Percentiles rank a stretch among this genome's conserved stretches.
These are phyloP conservation scores for Eristalis intricaria DNA, from an alignment of 2,888 invertebrate species.

Conservation along the genomic window DNA sequence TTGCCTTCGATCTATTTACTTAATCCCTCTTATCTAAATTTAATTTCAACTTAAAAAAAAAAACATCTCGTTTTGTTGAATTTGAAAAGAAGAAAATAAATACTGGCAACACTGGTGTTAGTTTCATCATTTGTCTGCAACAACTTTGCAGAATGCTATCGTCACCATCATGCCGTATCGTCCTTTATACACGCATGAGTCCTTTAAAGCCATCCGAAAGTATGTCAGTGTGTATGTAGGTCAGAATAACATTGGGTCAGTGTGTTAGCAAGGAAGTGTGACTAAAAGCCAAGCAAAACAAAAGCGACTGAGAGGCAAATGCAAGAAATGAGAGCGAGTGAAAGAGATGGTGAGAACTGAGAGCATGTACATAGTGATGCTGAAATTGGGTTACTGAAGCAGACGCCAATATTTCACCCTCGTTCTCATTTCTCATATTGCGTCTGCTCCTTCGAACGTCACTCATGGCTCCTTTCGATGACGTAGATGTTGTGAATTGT, in stretches of 20 bases:
- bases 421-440: constrained; percentile 30
- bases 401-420: constrained; percentile 64
- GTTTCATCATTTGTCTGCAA: constrained; percentile 44
- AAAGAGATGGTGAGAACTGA: constrained; percentile 71
- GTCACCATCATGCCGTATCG: constrained; percentile 39
- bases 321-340: constrained; percentile 14
- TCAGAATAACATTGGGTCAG: constrained; percentile 78
- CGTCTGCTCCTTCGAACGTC: constrained; percentile 43
- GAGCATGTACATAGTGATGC: not conserved
- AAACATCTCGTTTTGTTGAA: too few species aligned
- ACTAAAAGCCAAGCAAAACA: constrained; percentile 38
- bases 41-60: too few species aligned
- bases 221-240: constrained; percentile 63
- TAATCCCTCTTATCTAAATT: too few species aligned
- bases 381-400: constrained; percentile 66
- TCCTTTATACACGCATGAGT: constrained; percentile 40
- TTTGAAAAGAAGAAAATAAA: not conserved
- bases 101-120: constrained; percentile 48
- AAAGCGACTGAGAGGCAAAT: constrained; percentile 16
- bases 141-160: constrained; percentile 52
- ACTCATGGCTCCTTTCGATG: constrained; percentile 51
- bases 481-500: constrained; percentile 61
- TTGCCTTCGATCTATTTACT: too few species aligned
- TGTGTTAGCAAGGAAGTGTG: constrained; percentile 78
- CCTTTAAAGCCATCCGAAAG: constrained; percentile 35